Base-by-base conservation (phyloP, 2,113 vertebrate species). In the Bombycilla garrulus region DNA sequence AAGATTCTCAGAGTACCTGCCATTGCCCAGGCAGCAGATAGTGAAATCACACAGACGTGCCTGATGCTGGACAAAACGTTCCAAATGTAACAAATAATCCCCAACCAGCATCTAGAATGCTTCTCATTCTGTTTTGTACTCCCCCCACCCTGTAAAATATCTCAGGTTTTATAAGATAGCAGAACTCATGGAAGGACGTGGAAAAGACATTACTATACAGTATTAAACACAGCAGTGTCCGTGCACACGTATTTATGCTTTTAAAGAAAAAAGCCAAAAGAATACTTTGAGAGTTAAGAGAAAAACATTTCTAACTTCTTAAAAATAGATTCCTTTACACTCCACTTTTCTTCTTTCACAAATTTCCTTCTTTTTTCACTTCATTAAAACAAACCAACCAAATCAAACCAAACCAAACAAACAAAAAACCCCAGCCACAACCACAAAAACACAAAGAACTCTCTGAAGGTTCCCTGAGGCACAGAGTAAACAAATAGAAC, bases 131-230 rank as follows among this genome's bases (percentile, higher is more conserved):
- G 33, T 35, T 88, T 74, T 87, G 85, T 53, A 80, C 50, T 81
- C 23, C 24, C 23, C 15, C 33, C 33, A 31, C 7, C 36, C 70
- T 16, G 25, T 72, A 88, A 95, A 96, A 94, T 92, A 73, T 20
- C 35, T 69, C 21, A 48, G 29, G 44, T 85, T 93, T 91, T 91
- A 57, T 89, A 95, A 91, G 90, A 95, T 56, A 56, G 54, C 31
- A 56, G 54, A 56, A 56, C 33, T 56, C 33, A 40, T 7, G 35
- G 81, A 81, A 88, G 86, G 50, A 61, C 35, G 73, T 85, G 93
- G 94, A 93, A 96, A 97, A 96, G 45, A 91, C 81, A 95, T 96
- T 96, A 95, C 23, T 88, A 9, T 31, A 23, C 6, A 65, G 28
- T 31, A 61, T 21, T 89, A 87, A 81, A 74, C 40, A 42, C 20